Evolutionary conservation across 2,113 vertebrate genomes (phyloP), one percentile per base, ranked within the genome.

Genomic region (human): DNA sequence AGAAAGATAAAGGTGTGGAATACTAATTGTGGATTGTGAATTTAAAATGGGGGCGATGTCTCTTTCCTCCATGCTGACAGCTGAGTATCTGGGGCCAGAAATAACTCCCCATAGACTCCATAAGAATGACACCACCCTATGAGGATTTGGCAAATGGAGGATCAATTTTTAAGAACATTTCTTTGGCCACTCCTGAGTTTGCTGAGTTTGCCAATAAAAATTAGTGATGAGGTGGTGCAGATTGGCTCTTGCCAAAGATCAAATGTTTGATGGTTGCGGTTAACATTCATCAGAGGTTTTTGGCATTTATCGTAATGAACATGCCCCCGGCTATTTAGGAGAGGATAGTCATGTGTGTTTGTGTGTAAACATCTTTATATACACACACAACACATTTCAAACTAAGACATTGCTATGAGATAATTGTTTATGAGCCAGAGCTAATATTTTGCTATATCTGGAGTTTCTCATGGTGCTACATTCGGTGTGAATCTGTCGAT

Each of bases 131-230:
- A 50, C 45, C 23, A 5, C 25, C 83, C 87, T 73, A 2, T 16
- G 78, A 79, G 55, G 48, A 66, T 76, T 76, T 61, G 64, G 94
- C 78, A 81, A 68, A 83, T 45, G 70, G 59, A 93, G 22, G 83
- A 72, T 35, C 50, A n/a, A 59, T 88, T 97, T 76, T 91, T 20
- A 55, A 95, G 85, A 93, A 95, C 88, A 95, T 96, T 95, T 95
- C 81, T 90, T 96, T 96, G 90, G 90, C 76, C 8, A 89, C 35
- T 84, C 45, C 25, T 79, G 81, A 82, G 61, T 96, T 90, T 97
- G 40, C 30, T 89, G 85, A 96, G 78, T 70, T 97, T 89, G 79
- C 83, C 89, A 96, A 66, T 83, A 94, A 70, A 92, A 96, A 88
- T 87, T 85, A 87, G 84, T 92, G 83, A 85, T 57, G n/a, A 79